Evolutionary conservation across 2,888 invertebrate species (phyloP).

Genomic region (Creontiades dilutus): DNA sequence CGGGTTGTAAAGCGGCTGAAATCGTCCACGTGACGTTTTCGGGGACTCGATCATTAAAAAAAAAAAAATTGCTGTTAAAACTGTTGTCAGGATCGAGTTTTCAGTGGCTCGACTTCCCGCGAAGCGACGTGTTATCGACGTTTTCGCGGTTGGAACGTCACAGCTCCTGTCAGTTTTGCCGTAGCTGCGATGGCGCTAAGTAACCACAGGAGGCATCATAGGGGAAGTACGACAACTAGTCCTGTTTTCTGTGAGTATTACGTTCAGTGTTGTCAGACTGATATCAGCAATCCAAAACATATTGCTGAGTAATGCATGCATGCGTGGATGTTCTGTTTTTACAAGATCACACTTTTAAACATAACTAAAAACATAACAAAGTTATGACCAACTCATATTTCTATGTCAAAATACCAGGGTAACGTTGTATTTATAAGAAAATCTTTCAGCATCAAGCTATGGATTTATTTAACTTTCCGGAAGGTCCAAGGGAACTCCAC

Average conservation of each 20-base stretch:
- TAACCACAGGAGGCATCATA: background rate
- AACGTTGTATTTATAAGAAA: too few species aligned
- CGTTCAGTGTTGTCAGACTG: too few species aligned
- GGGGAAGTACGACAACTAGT: background rate
- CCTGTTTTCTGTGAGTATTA: background rate
- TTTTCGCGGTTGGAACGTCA: background rate
- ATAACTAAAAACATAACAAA: too few species aligned
- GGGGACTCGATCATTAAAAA: background rate
- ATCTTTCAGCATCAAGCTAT: too few species aligned
- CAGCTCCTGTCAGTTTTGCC: background rate
- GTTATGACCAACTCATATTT: too few species aligned
- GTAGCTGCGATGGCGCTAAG: background rate
- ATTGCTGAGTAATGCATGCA: too few species aligned
- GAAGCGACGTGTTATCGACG: background rate
- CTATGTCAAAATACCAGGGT: too few species aligned
- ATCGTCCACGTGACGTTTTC: background rate
- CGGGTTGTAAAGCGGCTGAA: background rate
- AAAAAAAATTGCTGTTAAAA: background rate
- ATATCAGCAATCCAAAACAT: too few species aligned
- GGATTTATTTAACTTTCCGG: too few species aligned
- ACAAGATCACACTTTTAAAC: too few species aligned
- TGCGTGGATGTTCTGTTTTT: too few species aligned
- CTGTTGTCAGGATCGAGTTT: background rate
- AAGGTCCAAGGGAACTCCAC: too few species aligned
- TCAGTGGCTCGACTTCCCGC: background rate